Percentiles rank a stretch among this genome's conserved stretches.
Conservation (phyloP, 1,140 invertebrate species). For the Zaprionus nigranus region DNA sequence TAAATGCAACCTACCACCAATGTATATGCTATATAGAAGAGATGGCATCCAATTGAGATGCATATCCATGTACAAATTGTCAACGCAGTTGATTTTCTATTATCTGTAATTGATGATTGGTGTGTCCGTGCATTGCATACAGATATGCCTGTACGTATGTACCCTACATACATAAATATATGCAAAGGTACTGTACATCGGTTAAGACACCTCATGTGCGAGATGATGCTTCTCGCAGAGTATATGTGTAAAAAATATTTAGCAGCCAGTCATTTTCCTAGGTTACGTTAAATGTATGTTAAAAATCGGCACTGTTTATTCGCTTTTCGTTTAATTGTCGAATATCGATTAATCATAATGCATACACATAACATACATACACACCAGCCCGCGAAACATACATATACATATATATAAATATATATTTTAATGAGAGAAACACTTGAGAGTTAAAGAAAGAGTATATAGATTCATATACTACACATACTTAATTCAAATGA, state of each 20-base stretch:
- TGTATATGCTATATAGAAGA: slow-evolving; percentile 64
- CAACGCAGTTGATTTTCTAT: slow-evolving; percentile 52
- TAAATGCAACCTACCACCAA: slow-evolving; percentile 58
- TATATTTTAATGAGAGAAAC: slow-evolving; percentile 31
- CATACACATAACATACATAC: slow-evolving; percentile 21
- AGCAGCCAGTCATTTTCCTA: slow-evolving; percentile 63
- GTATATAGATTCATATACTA: slow-evolving; percentile 61
- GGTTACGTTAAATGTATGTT: slow-evolving; percentile 55
- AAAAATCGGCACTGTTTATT: slow-evolving; percentile 50
- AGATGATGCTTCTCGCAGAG: slow-evolving; percentile 29
- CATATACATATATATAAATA: slow-evolving; percentile 32
- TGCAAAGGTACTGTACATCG: slow-evolving; percentile 54
- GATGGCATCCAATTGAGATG: slow-evolving; percentile 53
- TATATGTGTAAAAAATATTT: slow-evolving; percentile 61
- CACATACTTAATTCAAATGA: slow-evolving; percentile 79
- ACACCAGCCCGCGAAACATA: slow-evolving; percentile 18
- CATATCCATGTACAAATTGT: slow-evolving; percentile 39
- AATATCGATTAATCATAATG: slow-evolving; percentile 52
- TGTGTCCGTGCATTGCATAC: slow-evolving; percentile 57
- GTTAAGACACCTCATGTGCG: slow-evolving; percentile 48
- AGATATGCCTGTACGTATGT: slow-evolving; percentile 11
- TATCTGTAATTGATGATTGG: slow-evolving; percentile 65
- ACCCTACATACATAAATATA: slow-evolving; percentile 44
- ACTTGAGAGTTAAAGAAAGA: slow-evolving; percentile 14
- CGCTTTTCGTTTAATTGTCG: slow-evolving; percentile 55